Base-by-base conservation (phyloP, 2,113 vertebrate genomes). In the Phylloscopus whistleri region DNA sequence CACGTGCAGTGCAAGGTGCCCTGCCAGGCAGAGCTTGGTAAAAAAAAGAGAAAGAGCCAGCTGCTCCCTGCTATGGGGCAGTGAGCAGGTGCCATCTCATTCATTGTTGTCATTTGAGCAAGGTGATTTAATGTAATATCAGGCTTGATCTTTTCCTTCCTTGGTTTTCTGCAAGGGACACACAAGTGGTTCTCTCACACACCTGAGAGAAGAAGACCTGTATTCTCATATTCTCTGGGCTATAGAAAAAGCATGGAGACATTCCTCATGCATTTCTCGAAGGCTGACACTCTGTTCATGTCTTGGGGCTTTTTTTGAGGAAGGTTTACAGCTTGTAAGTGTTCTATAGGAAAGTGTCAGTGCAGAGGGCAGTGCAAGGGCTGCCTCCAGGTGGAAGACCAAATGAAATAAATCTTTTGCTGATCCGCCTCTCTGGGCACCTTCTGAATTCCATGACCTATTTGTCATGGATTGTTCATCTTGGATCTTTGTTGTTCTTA, bases 1-100 rank as follows among this genome's bases (percentile, higher is more conserved):
- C 21, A 73, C 0, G 0, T 43, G 37, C 11, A 55, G 31, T n/a
- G 12, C 33, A 52, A 33, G 35, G 22, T 53, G 15, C 10, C 22
- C 28, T 72, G 13, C 46, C 24, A 70, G 21, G 8, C 8, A 89
- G 48, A 79, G 18, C 6, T 78, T 74, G 23, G 7, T 56, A 43
- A 86, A 55, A 89, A 75, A 69, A 21, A 21, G 16, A 64, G 62
- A 37, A 58, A 46, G 56, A 55, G 27, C 7, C 41, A 37, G 6
- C 20, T 72, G n/a, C 10, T 76, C 13, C 20, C 56, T 62, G 22
- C 58, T 73, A 1, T 48, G 16, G 28, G 46, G 7, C 46, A 69
- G 16, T 39, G 26, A 83, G 44, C 13, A 80, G 46, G n/a, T 78
- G 33, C 16, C 58, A 2, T 19, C 6, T 81, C 28, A 21, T 81